Conservation (phyloP, 2,888 invertebrate genomes). For the Leucoma salicis region DNA sequence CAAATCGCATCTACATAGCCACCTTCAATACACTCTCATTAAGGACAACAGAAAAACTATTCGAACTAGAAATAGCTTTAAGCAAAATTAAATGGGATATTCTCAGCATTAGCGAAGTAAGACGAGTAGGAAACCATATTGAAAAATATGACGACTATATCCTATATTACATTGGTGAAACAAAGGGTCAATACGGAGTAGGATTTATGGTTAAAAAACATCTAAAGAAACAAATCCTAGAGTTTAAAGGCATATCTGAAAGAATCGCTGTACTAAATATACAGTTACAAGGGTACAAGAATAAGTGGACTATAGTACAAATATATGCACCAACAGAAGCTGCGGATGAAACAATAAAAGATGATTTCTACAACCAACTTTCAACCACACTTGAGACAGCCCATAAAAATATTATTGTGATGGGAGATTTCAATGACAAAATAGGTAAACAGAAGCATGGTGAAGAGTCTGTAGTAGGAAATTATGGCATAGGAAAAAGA, state of each 20-base stretch:
- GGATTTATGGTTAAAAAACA: not conserved
- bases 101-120: too few species aligned
- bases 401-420: not conserved
- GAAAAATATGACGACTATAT: too few species aligned
- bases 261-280: too few species aligned
- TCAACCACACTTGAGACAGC: not conserved
- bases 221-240: not conserved
- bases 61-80: not conserved
- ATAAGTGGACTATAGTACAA: not conserved
- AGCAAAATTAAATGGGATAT: too few species aligned
- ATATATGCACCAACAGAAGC: slow-evolving; percentile 1
- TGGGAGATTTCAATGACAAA: too few species aligned
- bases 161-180: too few species aligned
- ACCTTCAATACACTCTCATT: not conserved
- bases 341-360: not conserved
- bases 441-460: too few species aligned
- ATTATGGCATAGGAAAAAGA: not conserved
- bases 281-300: too few species aligned
- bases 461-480: too few species aligned
- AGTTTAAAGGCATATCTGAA: too few species aligned
- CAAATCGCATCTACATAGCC: not conserved
- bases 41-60: not conserved
- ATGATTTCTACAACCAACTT: not conserved
- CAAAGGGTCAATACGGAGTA: not conserved
- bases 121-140: not conserved